phyloP scores from a whole-genome alignment of 2,797 vertebrate species.

The Phalloptychus januarius region DNA sequence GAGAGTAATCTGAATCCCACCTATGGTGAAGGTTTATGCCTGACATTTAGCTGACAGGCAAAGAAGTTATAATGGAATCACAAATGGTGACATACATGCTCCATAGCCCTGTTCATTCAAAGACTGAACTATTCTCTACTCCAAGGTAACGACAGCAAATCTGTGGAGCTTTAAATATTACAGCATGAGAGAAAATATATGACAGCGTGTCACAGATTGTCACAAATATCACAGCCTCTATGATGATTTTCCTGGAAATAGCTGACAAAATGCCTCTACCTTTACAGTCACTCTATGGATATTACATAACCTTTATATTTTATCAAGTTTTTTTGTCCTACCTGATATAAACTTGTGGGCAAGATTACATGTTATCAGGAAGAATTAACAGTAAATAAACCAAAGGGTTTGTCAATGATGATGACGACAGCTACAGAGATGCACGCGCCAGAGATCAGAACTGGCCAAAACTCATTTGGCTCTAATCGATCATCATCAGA shows the following conservation, averaged over 20 bases:
- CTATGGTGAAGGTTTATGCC: slow-evolving; percentile 1
- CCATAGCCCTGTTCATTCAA: neutral
- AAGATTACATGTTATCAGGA: neutral
- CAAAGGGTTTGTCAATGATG: neutral
- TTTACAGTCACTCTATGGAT: neutral
- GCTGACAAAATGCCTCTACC: neutral
- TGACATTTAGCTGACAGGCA: slow-evolving; percentile 22
- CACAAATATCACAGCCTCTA: neutral
- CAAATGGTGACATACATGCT: neutral
- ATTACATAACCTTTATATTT: neutral
- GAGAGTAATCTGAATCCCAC: slow-evolving; percentile 9
- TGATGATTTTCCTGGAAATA: neutral
- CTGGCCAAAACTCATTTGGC: neutral
- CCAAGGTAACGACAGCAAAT: neutral
- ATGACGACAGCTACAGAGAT: neutral
- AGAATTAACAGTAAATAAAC: too few relatives aligned
- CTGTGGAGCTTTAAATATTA: neutral
- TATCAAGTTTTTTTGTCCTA: neutral
- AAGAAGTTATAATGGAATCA: slow-evolving; percentile 5
- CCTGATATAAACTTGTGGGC: neutral
- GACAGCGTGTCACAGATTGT: neutral
- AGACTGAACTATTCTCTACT: slow-evolving; percentile 10
- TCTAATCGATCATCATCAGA: neutral
- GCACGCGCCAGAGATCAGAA: neutral
- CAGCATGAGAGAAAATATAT: neutral